Evolutionary conservation across 2,797 vertebrate genomes (phyloP).

Genomic region (Lates japonicus): DNA sequence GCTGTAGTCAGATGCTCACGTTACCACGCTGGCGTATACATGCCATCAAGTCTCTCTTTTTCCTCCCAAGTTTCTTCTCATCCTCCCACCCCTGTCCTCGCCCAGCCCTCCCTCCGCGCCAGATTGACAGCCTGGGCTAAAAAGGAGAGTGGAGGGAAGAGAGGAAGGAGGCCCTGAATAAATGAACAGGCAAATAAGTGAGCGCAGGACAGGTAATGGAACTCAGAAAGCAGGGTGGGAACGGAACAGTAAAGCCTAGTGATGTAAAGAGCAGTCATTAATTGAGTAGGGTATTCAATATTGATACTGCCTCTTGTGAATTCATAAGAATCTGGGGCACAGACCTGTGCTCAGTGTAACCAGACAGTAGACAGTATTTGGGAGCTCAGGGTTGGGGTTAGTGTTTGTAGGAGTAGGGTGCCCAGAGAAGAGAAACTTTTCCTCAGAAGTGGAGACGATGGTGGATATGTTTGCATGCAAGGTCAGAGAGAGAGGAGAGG

Average conservation of each 20-base stretch:
- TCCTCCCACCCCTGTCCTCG: conserved; percentile 25
- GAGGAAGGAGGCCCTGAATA: conserved; percentile 75
- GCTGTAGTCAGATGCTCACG: conserved; percentile 28
- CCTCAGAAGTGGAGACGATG: conserved; percentile 6
- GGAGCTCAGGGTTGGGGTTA: conserved; percentile 1
- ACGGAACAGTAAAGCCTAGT: conserved; percentile 67
- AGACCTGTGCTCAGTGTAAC: conserved; percentile 46
- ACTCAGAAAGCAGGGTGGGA: conserved; percentile 67
- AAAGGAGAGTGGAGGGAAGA: conserved; percentile 32
- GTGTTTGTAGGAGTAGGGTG: neutral
- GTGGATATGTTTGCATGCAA: conserved; percentile 1
- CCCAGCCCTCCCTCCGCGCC: conserved; percentile 15
- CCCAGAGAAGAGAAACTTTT: conserved; percentile 11
- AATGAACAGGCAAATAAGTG: conserved; percentile 82
- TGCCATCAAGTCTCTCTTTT: conserved; percentile 25
- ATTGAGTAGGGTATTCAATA: conserved; percentile 76
- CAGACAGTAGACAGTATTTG: conserved; percentile 36
- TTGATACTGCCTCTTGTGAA: conserved; percentile 75
- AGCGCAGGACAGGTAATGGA: conserved; percentile 80
- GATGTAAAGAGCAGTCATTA: conserved; percentile 82
- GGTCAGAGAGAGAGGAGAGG: conserved; percentile 31
- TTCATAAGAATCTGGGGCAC: conserved; percentile 67
- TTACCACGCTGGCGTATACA: conserved; percentile 1
- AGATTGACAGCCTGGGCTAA: conserved; percentile 60
- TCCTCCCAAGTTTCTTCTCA: conserved; percentile 40